Conservation (phyloP, 2,113 vertebrate genomes). For the Amphiprion ocellaris region DNA sequence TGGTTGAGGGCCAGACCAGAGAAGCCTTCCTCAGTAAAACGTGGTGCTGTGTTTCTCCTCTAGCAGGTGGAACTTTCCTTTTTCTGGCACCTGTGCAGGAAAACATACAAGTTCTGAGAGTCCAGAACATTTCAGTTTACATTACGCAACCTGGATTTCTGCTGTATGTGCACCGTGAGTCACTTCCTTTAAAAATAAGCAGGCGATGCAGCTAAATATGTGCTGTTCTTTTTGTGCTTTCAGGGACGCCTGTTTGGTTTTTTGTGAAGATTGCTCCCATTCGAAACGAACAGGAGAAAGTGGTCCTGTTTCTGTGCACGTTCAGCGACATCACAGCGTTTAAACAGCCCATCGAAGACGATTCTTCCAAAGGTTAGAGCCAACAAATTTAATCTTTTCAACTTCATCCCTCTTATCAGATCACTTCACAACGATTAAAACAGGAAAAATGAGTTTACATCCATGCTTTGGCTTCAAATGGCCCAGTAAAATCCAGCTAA, state of each 20-base stretch:
- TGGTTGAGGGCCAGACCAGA: constrained; percentile 52
- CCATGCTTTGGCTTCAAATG: neutral
- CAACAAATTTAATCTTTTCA: constrained; percentile 4
- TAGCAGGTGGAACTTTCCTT: constrained; percentile 36
- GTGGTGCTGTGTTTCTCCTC: constrained; percentile 36
- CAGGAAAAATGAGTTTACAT: neutral
- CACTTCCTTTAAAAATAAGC: constrained; percentile 17
- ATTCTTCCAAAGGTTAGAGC: constrained; percentile 95
- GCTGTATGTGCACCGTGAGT: neutral
- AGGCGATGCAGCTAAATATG: constrained; percentile 2
- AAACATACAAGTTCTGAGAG: constrained; percentile 33
- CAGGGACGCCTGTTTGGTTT: constrained; percentile 99
- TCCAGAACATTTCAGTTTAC: constrained; percentile 6
- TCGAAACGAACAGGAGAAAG: constrained; percentile 98
- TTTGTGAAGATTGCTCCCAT: constrained; percentile 99
- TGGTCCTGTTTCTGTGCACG: constrained; percentile 98
- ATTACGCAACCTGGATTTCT: neutral
- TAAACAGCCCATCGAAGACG: constrained; percentile 99
- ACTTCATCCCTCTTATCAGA: constrained; percentile 4
- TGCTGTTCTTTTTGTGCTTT: constrained; percentile 74
- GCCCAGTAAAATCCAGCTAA: neutral
- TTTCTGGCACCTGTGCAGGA: constrained; percentile 26
- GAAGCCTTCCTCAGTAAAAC: constrained; percentile 39
- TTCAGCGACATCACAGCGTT: constrained; percentile 99
- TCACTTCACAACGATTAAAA: constrained; percentile 1